Percentiles rank a stretch among this genome's conserved stretches.
These are phyloP conservation scores for Pseudopleuronectes americanus DNA, from an alignment of 2,797 vertebrate genomes.

Conservation along the genomic window DNA sequence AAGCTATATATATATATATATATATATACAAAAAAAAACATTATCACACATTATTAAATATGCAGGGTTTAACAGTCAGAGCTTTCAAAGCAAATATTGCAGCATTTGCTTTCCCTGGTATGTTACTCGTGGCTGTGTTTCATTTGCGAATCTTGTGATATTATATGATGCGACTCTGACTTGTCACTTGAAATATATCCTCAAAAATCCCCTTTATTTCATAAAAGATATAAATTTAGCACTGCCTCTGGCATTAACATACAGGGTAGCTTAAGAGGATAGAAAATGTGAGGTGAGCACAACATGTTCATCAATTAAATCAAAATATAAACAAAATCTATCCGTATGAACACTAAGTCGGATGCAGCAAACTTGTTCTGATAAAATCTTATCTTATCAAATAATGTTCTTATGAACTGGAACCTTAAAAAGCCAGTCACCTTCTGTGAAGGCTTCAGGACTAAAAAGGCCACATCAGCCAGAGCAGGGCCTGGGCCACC, in stretches of 20 bases:
- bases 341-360: background rate
- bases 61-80: too few species aligned
- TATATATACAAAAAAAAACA: too few species aligned
- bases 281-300: background rate
- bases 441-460: constrained; percentile 27
- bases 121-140: background rate
- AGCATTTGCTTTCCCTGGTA: background rate
- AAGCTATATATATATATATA: too few species aligned
- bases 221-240: too few species aligned
- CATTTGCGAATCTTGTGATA: background rate
- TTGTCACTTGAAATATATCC: too few species aligned
- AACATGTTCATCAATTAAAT: too few species aligned
- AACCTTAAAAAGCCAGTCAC: constrained; percentile 15
- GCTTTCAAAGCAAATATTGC: background rate
- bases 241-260: background rate
- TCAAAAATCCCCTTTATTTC: too few species aligned
- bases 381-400: too few species aligned
- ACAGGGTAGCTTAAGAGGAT: background rate
- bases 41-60: too few species aligned
- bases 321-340: too few species aligned
- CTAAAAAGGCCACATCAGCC: constrained; percentile 58
- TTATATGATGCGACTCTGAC: too few species aligned
- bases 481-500: constrained; percentile 65
- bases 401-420: background rate
- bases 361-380: constrained; percentile 8